Evolutionary conservation across 2,888 invertebrate genomes (phyloP), one percentile per base, ranked within the genome.

Genomic region (Erebia epiphron): DNA sequence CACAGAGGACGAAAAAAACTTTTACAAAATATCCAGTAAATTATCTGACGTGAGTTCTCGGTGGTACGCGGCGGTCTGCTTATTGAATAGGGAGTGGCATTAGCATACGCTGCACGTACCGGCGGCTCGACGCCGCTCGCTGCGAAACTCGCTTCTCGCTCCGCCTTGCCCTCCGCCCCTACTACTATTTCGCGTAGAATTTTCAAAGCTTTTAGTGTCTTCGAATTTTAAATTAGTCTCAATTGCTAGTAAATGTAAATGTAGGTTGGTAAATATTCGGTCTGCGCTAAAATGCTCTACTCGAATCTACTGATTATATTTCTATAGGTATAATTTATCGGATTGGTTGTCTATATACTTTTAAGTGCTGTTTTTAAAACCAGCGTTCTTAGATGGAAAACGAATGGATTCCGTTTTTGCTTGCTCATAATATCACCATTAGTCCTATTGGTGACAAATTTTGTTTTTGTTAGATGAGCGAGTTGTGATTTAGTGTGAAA

Each of bases 1-100:
- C 92, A 92, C 92, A 87, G 91, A 90, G 86, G 91, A 89, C 88
- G 90, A 92, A 92, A 92, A 92, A 92, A 92, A 93, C 87, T 93
- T 92, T 91, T 91, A 92, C 93, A 92, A 92, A 92, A 92, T 93
- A 92, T 91, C 91, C 91, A 92, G 93, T 92, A 92, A 92, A 93
- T 92, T 93, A 92, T 92, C 92, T 91, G 91, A 92, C 92, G 92
- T 92, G 93, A 92, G 90, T 91, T 91, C 89, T 92, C 86, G 86
- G 87, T 87, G 90, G 91, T 91, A 90, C 91, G 92, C 88, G 89
- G 90, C 87, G 91, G 92, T 90, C 91, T 89, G 91, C 91, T 92
- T 93, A 93, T 93, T 93, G 93, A 93, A 93, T 92, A 92, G 92
- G 90, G 87, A 86, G 83, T 79, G 80, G 82, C 83, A 91, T 92